A percentile compares a stretch with the other conserved stretches of the same genome.
Evolutionary conservation across 2,113 vertebrate species (phyloP).

Genomic region (Phyllostomus discolor): DNA sequence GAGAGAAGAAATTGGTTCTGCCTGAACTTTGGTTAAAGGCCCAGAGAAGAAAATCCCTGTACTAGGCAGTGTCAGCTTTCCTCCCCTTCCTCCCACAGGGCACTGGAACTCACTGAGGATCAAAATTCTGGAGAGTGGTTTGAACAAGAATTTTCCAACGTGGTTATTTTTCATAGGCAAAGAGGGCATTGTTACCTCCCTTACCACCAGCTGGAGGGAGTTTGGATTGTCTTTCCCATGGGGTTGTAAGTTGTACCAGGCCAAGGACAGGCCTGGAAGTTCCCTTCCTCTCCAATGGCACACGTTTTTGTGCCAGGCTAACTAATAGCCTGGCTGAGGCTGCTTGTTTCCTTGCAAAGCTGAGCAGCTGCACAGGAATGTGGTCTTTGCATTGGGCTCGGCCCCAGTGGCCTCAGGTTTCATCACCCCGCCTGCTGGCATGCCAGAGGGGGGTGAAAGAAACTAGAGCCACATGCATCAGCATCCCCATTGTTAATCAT

Average conservation of each 20-base stretch:
- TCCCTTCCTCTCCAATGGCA: neutral
- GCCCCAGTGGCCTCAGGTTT: neutral
- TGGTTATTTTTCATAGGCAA: neutral
- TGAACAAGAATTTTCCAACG: neutral
- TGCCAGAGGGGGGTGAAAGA: neutral
- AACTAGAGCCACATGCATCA: neutral
- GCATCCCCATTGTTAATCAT: neutral
- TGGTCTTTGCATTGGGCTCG: neutral
- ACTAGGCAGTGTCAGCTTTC: neutral
- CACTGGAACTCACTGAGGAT: neutral
- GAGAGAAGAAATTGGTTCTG: slow-evolving; percentile 12
- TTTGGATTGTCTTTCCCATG: neutral
- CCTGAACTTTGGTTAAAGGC: neutral
- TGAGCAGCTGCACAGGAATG: neutral
- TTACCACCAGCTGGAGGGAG: neutral
- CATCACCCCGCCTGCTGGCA: neutral
- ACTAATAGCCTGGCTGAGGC: neutral
- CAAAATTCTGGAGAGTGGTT: neutral
- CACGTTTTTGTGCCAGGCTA: rapidly evolving
- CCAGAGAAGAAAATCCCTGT: neutral
- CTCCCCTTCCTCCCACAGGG: neutral
- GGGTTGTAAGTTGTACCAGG: neutral
- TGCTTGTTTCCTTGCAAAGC: neutral
- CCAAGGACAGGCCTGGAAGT: neutral
- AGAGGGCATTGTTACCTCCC: neutral